phyloP scores from a whole-genome alignment of 2,888 invertebrate genomes.

The Tiphia femorata region DNA sequence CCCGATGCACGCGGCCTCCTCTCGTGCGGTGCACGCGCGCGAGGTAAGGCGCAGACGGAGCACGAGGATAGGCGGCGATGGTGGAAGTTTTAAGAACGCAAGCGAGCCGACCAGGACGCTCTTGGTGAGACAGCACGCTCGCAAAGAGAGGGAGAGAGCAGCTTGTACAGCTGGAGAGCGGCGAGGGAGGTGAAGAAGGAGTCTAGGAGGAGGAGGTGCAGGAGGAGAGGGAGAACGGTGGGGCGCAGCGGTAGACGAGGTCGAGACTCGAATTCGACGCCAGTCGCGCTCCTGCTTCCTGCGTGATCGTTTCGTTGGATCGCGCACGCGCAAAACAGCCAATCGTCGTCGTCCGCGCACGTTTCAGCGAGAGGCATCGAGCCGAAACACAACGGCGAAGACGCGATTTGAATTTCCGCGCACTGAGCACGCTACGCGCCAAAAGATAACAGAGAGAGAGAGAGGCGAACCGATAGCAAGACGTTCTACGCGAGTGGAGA shows the following conservation, averaged over 20 bases:
- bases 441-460: too few relatives aligned
- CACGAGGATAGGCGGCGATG: conserved; percentile 13
- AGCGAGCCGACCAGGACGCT: neutral
- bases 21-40: too few relatives aligned
- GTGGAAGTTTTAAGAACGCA: conserved; percentile 36
- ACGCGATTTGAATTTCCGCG: too few relatives aligned
- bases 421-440: too few relatives aligned
- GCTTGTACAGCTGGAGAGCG: neutral
- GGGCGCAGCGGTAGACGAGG: conserved; percentile 9
- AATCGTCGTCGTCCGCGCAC: neutral
- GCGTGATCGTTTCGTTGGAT: conserved; percentile 22
- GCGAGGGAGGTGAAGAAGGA: neutral
- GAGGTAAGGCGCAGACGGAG: too few relatives aligned
- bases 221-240: conserved; percentile 7
- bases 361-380: neutral
- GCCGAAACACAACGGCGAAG: too few relatives aligned
- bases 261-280: conserved; percentile 63
- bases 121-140: neutral
- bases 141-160: conserved; percentile 4
- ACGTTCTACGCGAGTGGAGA: too few relatives aligned
- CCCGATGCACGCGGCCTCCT: too few relatives aligned
- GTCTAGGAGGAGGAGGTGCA: conserved; percentile 2
- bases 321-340: neutral
- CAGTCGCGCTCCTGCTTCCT: conserved; percentile 57
- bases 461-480: too few relatives aligned